phyloP scores from a whole-genome alignment of 2,113 vertebrate species.

The Pelodiscus sinensis region DNA sequence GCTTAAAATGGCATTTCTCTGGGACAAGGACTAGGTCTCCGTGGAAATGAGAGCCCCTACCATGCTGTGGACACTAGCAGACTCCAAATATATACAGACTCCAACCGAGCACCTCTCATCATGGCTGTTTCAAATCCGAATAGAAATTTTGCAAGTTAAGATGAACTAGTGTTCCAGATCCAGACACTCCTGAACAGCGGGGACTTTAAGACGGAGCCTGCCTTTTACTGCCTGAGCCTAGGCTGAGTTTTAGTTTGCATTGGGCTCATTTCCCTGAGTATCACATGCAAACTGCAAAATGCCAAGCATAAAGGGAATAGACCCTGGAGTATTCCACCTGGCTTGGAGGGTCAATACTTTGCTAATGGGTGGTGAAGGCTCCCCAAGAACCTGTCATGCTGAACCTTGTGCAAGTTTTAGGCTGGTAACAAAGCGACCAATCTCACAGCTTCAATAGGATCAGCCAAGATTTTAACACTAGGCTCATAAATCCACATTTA shows the following conservation, averaged over 20 bases:
- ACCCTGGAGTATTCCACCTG: background rate
- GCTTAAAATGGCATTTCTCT: background rate
- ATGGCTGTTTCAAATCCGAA: background rate
- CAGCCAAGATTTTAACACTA: background rate
- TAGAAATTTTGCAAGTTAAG: background rate
- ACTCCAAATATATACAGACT: background rate
- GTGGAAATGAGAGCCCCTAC: background rate
- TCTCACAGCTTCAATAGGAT: background rate
- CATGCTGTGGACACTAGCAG: no score
- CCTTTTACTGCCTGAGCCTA: background rate
- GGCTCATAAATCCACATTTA: background rate
- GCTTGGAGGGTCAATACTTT: background rate
- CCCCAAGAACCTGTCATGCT: background rate
- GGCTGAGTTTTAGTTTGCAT: background rate
- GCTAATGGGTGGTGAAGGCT: background rate
- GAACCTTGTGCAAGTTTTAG: background rate
- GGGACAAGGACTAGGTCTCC: background rate
- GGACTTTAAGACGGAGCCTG: background rate
- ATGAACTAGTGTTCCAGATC: background rate
- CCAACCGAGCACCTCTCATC: background rate
- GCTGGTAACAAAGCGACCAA: background rate
- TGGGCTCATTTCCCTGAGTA: background rate
- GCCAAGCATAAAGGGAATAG: background rate
- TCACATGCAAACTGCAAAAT: background rate
- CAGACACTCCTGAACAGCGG: background rate